Evolutionary conservation across 1,140 invertebrate species (phyloP), one percentile per base, ranked within the genome.

Genomic region (Drosophila pseudoananassae): DNA sequence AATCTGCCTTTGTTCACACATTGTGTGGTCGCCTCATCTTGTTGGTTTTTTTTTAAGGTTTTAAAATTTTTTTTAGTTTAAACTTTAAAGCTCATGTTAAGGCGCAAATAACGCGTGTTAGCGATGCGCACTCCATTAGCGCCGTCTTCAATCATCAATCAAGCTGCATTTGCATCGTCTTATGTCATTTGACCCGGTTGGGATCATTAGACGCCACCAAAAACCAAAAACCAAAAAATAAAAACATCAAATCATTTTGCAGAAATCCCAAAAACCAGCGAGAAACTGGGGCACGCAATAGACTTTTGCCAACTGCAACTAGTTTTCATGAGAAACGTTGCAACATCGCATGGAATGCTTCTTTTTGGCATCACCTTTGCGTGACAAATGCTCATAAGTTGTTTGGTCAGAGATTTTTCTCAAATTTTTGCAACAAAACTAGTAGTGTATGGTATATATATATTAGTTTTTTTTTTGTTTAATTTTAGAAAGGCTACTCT

Each of bases 381-480:
- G 83, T 87, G 83, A 85, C 82, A 85, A 87, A 82, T 85, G 78
- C 78, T 46, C 78, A 47, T 85, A 68, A 75, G 70, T 80, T 69
- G 63, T 50, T 51, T 50, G 47, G 61, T 29, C 57, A 61, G 56
- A 40, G 38, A 46, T 63, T 52, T 36, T 49, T 52, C 55, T 56
- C 8, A 20, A 20, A 20, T 20, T 20, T 20, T 20, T 20, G 25
- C 25, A 27, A 7, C 25, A 27, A n/a, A 6, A 31, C 31, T 8
- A 31, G 31, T 31, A 31, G 10, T 36, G 1, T 36, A 6, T n/a
- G n/a, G n/a, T 43, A 43, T 43, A 40, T 40, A 40, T 40, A 15
- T 56, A 7, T 20, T 5, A 36, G 52, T 31, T 31, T 58, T 25
- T 2, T 2, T 25, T 31, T 38, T 58, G 20, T 20, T 20, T 20